A percentile compares a stretch with the other conserved stretches of the same genome.
These are phyloP conservation scores for Noctilio leporinus DNA, from an alignment of 2,113 vertebrate species.

Conservation along the genomic window DNA sequence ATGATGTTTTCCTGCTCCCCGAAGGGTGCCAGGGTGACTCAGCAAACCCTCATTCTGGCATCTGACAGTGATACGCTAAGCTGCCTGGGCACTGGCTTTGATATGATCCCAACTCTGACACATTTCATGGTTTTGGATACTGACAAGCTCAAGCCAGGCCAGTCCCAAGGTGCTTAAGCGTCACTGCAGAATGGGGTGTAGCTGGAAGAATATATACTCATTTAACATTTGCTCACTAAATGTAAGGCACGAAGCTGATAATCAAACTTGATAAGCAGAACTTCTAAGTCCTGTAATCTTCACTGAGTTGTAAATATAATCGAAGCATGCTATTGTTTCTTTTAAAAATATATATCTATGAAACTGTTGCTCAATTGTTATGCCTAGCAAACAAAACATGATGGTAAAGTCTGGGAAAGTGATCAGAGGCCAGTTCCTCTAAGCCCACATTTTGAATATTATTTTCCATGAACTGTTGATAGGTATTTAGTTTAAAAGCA, in stretches of 20 bases:
- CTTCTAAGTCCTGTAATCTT: neutral
- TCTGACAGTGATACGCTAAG: constrained; percentile 48
- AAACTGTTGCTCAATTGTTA: neutral
- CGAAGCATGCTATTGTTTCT: neutral
- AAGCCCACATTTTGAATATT: neutral
- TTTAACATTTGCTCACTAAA: neutral
- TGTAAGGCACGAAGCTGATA: neutral
- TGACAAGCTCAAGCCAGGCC: constrained; percentile 10
- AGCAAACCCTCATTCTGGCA: constrained; percentile 19
- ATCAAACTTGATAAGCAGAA: neutral
- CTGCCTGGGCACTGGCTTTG: constrained; percentile 44
- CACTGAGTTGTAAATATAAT: neutral
- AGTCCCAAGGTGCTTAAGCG: neutral
- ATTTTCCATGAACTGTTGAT: neutral
- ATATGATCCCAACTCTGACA: constrained; percentile 39
- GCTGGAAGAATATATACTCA: neutral
- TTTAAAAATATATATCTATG: neutral
- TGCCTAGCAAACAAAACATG: neutral
- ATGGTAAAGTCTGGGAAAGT: neutral
- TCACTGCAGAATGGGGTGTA: neutral
- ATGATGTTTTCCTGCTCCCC: constrained; percentile 34
- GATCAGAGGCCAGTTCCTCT: neutral
- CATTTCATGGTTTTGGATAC: constrained; percentile 44
- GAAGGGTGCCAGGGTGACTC: constrained; percentile 39
- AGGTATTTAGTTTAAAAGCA: neutral